A percentile compares a stretch with the other conserved stretches of the same genome.
These are phyloP conservation scores for Nomada ruficornis DNA, from an alignment of 2,888 invertebrate genomes.

Conservation along the genomic window DNA sequence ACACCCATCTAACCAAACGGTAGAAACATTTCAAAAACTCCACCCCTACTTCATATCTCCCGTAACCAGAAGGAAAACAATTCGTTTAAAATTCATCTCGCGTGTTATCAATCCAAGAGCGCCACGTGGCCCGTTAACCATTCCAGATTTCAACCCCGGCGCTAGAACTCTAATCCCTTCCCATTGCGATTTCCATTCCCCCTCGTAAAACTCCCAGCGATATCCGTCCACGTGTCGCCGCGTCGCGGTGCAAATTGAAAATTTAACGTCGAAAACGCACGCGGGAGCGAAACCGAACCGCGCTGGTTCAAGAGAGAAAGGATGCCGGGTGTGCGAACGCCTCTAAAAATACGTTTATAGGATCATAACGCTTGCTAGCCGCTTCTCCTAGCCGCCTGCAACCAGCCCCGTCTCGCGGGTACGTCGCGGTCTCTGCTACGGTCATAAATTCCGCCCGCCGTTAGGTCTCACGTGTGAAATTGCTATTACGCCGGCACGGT, in stretches of 20 bases:
- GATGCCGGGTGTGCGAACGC: neutral
- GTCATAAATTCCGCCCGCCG: conserved; percentile 73
- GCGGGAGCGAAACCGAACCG: conserved; percentile 20
- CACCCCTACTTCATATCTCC: neutral
- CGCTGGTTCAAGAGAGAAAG: conserved; percentile 6
- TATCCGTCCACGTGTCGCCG: conserved; percentile 39
- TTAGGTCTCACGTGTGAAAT: conserved; percentile 75
- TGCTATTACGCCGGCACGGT: conserved; percentile 70
- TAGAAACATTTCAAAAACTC: too few relatives aligned
- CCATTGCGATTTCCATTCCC: conserved; percentile 6
- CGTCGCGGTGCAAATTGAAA: conserved; percentile 59
- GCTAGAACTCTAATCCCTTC: neutral
- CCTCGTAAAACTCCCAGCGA: neutral
- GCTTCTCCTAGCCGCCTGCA: conserved; percentile 47
- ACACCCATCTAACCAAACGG: neutral
- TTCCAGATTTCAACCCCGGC: neutral
- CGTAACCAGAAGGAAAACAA: conserved; percentile 1
- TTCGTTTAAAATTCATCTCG: neutral
- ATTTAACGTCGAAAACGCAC: conserved; percentile 47
- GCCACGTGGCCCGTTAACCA: conserved; percentile 1
- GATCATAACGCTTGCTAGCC: conserved; percentile 74
- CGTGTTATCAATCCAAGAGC: neutral
- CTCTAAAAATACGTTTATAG: conserved; percentile 82
- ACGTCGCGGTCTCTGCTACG: conserved; percentile 54
- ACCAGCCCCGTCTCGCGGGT: conserved; percentile 28